Base-by-base conservation (phyloP, 2,888 invertebrate species). In the Nemotelus nigrinus region DNA sequence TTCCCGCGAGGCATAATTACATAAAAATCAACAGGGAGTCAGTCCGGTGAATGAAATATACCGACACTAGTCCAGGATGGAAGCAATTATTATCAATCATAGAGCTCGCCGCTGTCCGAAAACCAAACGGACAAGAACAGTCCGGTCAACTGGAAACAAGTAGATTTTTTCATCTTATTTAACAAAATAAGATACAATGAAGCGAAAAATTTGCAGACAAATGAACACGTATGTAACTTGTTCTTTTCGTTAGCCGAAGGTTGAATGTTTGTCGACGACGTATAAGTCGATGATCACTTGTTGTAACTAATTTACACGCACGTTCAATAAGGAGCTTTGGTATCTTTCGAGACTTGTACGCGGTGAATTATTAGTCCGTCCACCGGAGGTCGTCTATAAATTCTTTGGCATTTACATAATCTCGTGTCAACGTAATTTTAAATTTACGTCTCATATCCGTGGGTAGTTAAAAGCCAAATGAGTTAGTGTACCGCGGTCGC, bases 231-330 rank as follows among this genome's bases (percentile, higher is more conserved):
- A 68, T 44, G 60, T 57, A 58, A 41, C 41, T 65, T 47, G 64
- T 55, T 57, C 41, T 48, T 25, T 43, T 39, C 55, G 71, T 70
- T 71, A 58, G 60, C 68, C 72, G 77, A 55, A 57, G 75, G 50
- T 60, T 75, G 60, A 47, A 41, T 25, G 55, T 53, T 25, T 25
- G 25, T 25, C 25, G 58, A 25, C 75, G 75, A 68, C 78, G 60
- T 75, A 53, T 65, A 10, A 67, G 74, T 72, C 68, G 58, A 68
- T 74, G 78, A 68, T 78, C 65, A 78, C 75, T 78, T 78, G 78
- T 78, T 74, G 74, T 75, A 68, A 78, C 78, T 78, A 78, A 75
- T 75, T 78, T 78, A 78, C 75, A 78, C 78, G 78, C 74, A 67
- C 50, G 74, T 48, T 68, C 4, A 47, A 39, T 10, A 67, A n/a